These are phyloP conservation scores for Parnassius mnemosyne DNA, from an alignment of 2,888 invertebrate genomes.

Conservation along the genomic window DNA sequence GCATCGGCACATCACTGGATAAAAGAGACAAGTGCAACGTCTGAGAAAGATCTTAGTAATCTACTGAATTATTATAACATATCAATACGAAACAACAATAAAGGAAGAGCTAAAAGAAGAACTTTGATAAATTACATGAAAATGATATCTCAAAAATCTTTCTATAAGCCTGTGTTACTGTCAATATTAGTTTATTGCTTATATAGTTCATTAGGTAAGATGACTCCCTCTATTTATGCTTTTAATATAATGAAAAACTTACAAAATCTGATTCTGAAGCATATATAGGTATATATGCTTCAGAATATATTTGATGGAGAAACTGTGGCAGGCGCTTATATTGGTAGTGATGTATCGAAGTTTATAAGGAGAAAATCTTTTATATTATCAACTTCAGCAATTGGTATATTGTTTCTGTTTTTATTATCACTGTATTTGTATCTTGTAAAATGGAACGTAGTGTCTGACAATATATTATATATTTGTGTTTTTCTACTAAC, in stretches of 20 bases:
- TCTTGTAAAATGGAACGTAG: constrained; percentile 3
- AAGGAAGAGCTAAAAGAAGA: not conserved
- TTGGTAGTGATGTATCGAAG: constrained; percentile 17
- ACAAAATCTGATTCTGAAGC: constrained; percentile 25
- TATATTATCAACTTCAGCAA: constrained; percentile 2
- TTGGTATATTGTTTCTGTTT: constrained; percentile 8
- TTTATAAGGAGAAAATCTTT: constrained; percentile 13
- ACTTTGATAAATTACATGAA: not conserved
- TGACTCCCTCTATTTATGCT: constrained; percentile 28
- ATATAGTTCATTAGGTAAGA: constrained; percentile 28
- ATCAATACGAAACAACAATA: not conserved
- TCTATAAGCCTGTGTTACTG: constrained; percentile 26
- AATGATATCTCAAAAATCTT: constrained; percentile 19
- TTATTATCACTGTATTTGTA: not conserved
- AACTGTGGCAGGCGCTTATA: constrained; percentile 12
- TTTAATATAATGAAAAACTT: constrained; percentile 29
- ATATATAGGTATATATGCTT: constrained; percentile 29
- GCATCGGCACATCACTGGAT: constrained; percentile 30
- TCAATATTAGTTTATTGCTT: constrained; percentile 4
- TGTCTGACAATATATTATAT: not conserved
- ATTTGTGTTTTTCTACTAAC: constrained; percentile 4
- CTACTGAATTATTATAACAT: constrained; percentile 12
- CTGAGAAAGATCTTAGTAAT: constrained; percentile 28
- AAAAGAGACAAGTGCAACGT: constrained; percentile 22
- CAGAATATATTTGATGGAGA: constrained; percentile 29